Base-by-base conservation (phyloP, 2,888 invertebrate species). In the Hemicrepidius hirtus region DNA sequence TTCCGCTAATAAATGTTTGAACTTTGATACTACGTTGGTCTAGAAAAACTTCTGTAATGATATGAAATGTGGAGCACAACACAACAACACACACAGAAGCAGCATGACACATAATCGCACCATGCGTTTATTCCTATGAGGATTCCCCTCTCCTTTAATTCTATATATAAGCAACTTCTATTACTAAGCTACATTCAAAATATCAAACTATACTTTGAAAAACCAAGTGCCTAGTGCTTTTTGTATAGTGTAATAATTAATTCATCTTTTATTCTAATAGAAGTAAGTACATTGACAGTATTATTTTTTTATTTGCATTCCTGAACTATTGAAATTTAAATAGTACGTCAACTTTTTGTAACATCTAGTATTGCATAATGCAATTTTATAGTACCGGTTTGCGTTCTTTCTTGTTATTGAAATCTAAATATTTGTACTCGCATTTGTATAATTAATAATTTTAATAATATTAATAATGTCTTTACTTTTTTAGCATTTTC, bases 111-210 rank as follows among this genome's bases (percentile, higher is more conserved):
- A n/a, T n/a, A n/a, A n/a, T n/a, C n/a, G n/a, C n/a, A n/a, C n/a
- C n/a, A n/a, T n/a, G n/a, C n/a, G n/a, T n/a, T n/a, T n/a, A n/a
- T n/a, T n/a, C 37, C 37, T 20, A 10, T 2, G 53, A 37, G 53
- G 65, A 65, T 65, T 53, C 65, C 65, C 65, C 65, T 65, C n/a
- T n/a, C n/a, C 53, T 37, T 53, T 53, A 53, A 53, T 53, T 53
- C 50, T 65, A 65, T 63, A 65, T 65, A 65, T 65, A 65, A 65
- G 63, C 49, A 18, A 49, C 16, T 41, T 60, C 21, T 60, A 41
- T 21, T 41, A 60, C 1, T 18, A 16, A n/a, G 18, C 0, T 37
- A 9, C 57, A 57, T 57, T 55, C 57, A 57, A 57, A 53, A n/a
- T 53, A 53, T 32, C 53, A 21, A n/a, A 24, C n/a, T 32, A n/a